Conservation (phyloP, 2,797 vertebrate genomes). For the Poecilia gillii region DNA sequence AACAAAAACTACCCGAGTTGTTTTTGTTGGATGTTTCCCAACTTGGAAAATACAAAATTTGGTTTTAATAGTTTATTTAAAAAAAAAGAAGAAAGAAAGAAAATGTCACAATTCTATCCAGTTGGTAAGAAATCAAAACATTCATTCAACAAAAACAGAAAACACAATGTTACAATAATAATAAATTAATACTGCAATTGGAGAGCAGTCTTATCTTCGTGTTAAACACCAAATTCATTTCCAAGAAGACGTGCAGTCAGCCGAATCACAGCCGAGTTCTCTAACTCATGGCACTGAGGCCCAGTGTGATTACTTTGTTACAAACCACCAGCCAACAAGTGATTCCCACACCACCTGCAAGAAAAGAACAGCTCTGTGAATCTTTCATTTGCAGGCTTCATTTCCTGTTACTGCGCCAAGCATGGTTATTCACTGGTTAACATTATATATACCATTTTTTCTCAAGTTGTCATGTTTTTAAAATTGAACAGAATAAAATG, state of each 20-base stretch:
- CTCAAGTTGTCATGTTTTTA: background rate
- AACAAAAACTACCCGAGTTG: conserved; percentile 2
- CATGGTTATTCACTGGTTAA: background rate
- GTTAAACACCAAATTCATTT: conserved; percentile 8
- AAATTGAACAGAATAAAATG: background rate
- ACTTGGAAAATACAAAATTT: conserved; percentile 1
- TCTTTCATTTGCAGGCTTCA: background rate
- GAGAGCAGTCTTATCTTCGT: conserved; percentile 10
- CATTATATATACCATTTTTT: background rate
- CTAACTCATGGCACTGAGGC: conserved; percentile 89
- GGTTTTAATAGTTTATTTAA: conserved; percentile 30
- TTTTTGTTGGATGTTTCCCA: background rate
- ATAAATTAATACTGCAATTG: conserved; percentile 14
- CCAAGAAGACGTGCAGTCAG: conserved; percentile 3
- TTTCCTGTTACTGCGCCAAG: background rate
- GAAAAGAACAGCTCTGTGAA: conserved; percentile 34
- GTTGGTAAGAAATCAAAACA: conserved; percentile 19
- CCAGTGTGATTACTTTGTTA: conserved; percentile 94
- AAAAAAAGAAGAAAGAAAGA: background rate
- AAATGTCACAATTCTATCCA: conserved; percentile 18
- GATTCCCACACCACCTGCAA: conserved; percentile 93
- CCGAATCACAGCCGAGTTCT: conserved; percentile 32
- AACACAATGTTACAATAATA: conserved; percentile 10
- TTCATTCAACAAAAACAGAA: conserved; percentile 12
- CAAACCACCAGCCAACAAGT: conserved; percentile 98